phyloP scores from a whole-genome alignment of 2,888 invertebrate genomes.

The Drosophila pegasa region DNA sequence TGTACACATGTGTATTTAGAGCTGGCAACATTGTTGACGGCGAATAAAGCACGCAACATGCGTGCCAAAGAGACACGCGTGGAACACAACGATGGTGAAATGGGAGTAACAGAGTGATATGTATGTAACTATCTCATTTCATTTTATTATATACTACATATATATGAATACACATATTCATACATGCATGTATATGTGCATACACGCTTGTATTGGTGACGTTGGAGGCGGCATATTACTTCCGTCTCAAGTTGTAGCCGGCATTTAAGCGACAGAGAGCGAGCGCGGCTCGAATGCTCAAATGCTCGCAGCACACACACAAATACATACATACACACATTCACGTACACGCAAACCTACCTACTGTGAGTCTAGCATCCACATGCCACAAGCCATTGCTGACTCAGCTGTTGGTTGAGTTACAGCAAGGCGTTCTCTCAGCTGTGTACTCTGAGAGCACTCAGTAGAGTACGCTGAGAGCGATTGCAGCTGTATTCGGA shows the following conservation, averaged over 20 bases:
- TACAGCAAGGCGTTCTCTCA: constrained; percentile 26
- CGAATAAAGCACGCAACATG: constrained; percentile 35
- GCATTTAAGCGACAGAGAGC: constrained; percentile 48
- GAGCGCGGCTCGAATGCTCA: constrained; percentile 27
- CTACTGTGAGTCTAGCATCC: constrained; percentile 57
- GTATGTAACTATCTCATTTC: too few relatives aligned
- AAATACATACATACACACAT: constrained; percentile 3
- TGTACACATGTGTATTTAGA: background rate
- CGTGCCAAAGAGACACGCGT: constrained; percentile 22
- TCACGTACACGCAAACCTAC: constrained; percentile 15
- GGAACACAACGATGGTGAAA: constrained; percentile 18
- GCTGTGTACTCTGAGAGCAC: constrained; percentile 16
- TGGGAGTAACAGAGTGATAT: constrained; percentile 7
- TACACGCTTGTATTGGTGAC: constrained; percentile 39
- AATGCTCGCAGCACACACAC: constrained; percentile 20
- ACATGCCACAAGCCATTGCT: constrained; percentile 61
- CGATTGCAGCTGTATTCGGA: too few relatives aligned
- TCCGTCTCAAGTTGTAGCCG: constrained; percentile 68
- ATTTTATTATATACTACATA: background rate
- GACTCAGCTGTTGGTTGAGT: constrained; percentile 54
- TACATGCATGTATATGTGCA: constrained; percentile 18
- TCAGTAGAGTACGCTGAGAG: constrained; percentile 18
- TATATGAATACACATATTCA: background rate
- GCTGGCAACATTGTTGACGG: constrained; percentile 50
- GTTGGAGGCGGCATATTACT: constrained; percentile 51